These are phyloP conservation scores for Agonopterix heracliana DNA, from an alignment of 2,888 invertebrate species.

Conservation along the genomic window DNA sequence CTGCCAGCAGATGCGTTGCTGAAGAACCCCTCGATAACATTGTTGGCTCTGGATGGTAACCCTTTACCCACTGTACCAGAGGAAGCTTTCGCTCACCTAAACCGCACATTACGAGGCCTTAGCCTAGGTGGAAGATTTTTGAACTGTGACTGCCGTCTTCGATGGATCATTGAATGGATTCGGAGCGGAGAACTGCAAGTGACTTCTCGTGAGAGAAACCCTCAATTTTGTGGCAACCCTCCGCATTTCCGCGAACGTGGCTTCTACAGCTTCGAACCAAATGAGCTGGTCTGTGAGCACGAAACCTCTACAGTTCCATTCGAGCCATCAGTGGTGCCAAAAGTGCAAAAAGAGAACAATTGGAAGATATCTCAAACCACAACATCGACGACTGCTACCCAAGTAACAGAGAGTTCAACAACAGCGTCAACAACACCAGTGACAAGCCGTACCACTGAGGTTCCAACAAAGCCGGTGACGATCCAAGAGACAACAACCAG, in stretches of 20 bases:
- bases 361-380: conserved; percentile 35
- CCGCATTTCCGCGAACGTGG: conserved; percentile 85
- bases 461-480: conserved; percentile 34
- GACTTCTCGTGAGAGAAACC: conserved; percentile 92
- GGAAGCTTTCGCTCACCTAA: conserved; percentile 85
- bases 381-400: conserved; percentile 30
- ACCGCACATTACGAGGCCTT: conserved; percentile 88
- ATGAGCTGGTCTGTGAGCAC: conserved; percentile 80
- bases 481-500: conserved; percentile 38
- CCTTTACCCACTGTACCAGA: conserved; percentile 90
- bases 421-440: conserved; percentile 12
- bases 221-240: conserved; percentile 94
- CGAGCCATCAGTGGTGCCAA: conserved; percentile 11
- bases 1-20: conserved; percentile 87
- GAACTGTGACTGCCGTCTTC: conserved; percentile 90
- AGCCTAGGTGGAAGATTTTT: conserved; percentile 92
- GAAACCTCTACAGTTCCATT: conserved; percentile 27
- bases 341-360: conserved; percentile 21
- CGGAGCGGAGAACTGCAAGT: conserved; percentile 91
- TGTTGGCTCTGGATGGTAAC: conserved; percentile 93
- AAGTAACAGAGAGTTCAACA: conserved; percentile 27
- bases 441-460: conserved; percentile 31
- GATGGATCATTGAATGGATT: conserved; percentile 95
- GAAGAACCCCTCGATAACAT: conserved; percentile 88
- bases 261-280: conserved; percentile 90